phyloP scores from a whole-genome alignment of 2,797 vertebrate genomes.

The Centropyge bicolor region DNA sequence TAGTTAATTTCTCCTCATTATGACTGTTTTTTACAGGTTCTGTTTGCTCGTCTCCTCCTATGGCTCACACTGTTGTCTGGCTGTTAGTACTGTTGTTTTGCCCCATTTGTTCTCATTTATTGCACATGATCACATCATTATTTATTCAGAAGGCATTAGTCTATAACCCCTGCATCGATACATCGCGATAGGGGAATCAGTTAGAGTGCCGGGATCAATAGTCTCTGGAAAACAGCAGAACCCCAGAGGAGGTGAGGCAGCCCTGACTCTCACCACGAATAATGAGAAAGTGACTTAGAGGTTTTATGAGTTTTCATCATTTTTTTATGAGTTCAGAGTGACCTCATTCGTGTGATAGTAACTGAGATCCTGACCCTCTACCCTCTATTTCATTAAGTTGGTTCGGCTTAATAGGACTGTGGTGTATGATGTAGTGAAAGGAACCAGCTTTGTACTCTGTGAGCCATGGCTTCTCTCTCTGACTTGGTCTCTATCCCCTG shows the following conservation, averaged over 20 bases:
- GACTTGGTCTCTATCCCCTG: not conserved
- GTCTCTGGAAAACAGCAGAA: conserved; percentile 36
- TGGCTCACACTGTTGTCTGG: conserved; percentile 3
- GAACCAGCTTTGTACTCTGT: not conserved
- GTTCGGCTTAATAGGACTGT: conserved; percentile 36
- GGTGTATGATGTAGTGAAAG: conserved; percentile 6
- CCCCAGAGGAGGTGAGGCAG: conserved; percentile 31
- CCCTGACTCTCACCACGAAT: conserved; percentile 41
- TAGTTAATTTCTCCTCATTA: not conserved
- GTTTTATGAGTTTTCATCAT: conserved; percentile 56
- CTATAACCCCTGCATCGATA: conserved; percentile 56
- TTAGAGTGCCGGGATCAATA: conserved; percentile 70
- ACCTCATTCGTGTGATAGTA: conserved; percentile 50
- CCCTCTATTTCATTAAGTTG: conserved; percentile 55
- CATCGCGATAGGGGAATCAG: conserved; percentile 38
- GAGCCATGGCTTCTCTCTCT: conserved; percentile 10
- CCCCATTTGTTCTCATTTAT: conserved; percentile 52
- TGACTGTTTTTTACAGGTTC: not conserved
- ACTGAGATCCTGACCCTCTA: conserved; percentile 18
- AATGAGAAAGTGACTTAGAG: conserved; percentile 49
- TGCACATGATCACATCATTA: conserved; percentile 60
- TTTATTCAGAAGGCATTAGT: conserved; percentile 73
- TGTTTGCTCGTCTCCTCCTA: not conserved
- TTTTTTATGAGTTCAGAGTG: conserved; percentile 56
- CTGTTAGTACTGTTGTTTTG: conserved; percentile 27